These are phyloP conservation scores for Gnathonemus longibarbis DNA, from an alignment of 2,113 vertebrate genomes.

Conservation along the genomic window DNA sequence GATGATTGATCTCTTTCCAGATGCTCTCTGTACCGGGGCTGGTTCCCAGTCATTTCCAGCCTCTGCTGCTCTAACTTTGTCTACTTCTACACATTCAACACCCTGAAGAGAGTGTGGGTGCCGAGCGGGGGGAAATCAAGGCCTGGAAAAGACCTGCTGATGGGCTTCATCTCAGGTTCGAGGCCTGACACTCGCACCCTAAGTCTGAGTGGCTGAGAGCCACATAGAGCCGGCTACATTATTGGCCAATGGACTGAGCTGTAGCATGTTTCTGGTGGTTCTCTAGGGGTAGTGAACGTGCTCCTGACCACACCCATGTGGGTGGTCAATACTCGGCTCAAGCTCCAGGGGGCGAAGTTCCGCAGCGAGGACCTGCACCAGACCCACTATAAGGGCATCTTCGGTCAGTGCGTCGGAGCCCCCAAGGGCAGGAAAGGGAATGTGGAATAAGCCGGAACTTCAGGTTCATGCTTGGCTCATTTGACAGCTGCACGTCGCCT, in stretches of 20 bases:
- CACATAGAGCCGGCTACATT: neutral
- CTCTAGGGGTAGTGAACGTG: conserved; percentile 63
- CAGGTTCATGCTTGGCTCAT: neutral
- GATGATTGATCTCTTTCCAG: conserved; percentile 37
- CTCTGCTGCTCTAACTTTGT: conserved; percentile 74
- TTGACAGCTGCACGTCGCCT: neutral
- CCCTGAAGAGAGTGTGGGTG: conserved; percentile 51
- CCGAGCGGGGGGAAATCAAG: conserved; percentile 34
- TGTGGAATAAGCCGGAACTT: neutral
- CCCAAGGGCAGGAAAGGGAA: neutral
- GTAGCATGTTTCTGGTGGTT: neutral
- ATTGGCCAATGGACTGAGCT: neutral
- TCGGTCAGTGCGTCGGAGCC: conserved; percentile 46
- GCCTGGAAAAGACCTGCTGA: conserved; percentile 60
- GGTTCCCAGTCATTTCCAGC: conserved; percentile 73
- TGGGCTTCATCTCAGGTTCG: conserved; percentile 63
- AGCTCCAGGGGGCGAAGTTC: conserved; percentile 71
- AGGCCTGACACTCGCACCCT: neutral
- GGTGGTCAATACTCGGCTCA: conserved; percentile 72
- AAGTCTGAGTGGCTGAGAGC: neutral
- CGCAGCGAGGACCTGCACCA: conserved; percentile 64
- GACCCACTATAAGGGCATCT: conserved; percentile 67
- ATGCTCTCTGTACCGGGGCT: conserved; percentile 65
- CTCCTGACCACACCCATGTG: conserved; percentile 71
- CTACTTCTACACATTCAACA: conserved; percentile 74